A percentile compares a stretch with the other conserved stretches of the same genome.
Evolutionary conservation across 2,797 vertebrate species (phyloP).

Genomic region (Capromys pilorides): DNA sequence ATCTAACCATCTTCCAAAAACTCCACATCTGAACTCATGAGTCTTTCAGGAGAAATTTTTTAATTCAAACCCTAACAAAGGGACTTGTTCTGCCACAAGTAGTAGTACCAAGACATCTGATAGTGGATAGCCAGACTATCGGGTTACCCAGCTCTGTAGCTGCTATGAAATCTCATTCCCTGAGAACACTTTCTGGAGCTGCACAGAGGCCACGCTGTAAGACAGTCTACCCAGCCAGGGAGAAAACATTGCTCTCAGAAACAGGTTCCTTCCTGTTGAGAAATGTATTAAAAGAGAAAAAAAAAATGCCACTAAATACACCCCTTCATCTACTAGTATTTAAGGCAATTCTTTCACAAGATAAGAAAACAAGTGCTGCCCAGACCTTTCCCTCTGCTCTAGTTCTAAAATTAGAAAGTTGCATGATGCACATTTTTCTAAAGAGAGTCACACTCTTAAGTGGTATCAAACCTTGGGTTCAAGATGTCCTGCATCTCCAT

Average conservation of each 20-base stretch:
- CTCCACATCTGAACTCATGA: not conserved
- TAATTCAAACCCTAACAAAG: not conserved
- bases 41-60: not conserved
- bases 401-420: conserved; percentile 37
- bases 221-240: not conserved
- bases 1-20: not conserved
- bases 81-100: not conserved
- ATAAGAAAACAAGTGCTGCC: not conserved
- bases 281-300: not conserved
- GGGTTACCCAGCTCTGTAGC: not conserved
- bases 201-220: not conserved
- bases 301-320: not conserved
- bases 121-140: not conserved
- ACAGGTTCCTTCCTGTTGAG: not conserved
- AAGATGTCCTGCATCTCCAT: not conserved
- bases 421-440: conserved; percentile 24
- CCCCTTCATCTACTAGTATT: not conserved
- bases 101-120: not conserved
- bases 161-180: not conserved
- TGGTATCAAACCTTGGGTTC: not conserved
- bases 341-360: not conserved
- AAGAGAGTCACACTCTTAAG: not conserved
- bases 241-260: not conserved
- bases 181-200: not conserved
- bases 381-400: not conserved